These are phyloP conservation scores for Trichogramma dendrolimi DNA, from an alignment of 2,888 invertebrate genomes.

Conservation along the genomic window DNA sequence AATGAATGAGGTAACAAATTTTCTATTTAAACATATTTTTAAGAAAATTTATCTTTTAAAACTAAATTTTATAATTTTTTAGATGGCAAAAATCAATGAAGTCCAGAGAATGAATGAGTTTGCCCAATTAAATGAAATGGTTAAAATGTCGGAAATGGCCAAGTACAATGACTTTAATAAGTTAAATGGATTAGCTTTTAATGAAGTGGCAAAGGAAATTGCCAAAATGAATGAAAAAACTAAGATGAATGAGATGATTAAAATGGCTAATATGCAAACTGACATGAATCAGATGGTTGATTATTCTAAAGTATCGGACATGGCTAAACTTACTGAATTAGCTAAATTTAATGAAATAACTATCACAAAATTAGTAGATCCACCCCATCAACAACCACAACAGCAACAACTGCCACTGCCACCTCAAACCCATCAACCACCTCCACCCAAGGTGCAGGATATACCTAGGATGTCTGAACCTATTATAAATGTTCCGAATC, in stretches of 20 bases:
- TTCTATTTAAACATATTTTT: not conserved
- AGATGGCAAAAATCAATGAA: conserved; percentile 49
- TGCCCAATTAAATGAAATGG: conserved; percentile 50
- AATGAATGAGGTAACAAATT: conserved; percentile 43
- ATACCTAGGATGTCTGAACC: conserved; percentile 49
- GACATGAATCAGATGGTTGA: conserved; percentile 49
- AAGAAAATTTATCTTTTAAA: not conserved
- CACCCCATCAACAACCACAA: conserved; percentile 30
- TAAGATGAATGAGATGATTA: conserved; percentile 50
- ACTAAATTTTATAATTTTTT: not conserved
- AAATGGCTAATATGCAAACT: conserved; percentile 49
- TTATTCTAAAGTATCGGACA: conserved; percentile 50
- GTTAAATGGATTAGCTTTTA: conserved; percentile 46
- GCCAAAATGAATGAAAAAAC: conserved; percentile 50
- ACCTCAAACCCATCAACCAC: conserved; percentile 14
- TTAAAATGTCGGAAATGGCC: conserved; percentile 50
- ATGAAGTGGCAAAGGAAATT: conserved; percentile 50
- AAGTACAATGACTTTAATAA: conserved; percentile 48
- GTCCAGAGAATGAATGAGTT: conserved; percentile 50
- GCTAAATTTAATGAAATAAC: conserved; percentile 51
- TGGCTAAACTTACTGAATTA: conserved; percentile 49
- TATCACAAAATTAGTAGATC: conserved; percentile 49
- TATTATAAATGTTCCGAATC: conserved; percentile 51
- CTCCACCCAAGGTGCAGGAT: conserved; percentile 39
- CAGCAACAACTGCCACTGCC: conserved; percentile 16